Conservation (phyloP, 2,797 vertebrate genomes). For the Coluber constrictor region DNA sequence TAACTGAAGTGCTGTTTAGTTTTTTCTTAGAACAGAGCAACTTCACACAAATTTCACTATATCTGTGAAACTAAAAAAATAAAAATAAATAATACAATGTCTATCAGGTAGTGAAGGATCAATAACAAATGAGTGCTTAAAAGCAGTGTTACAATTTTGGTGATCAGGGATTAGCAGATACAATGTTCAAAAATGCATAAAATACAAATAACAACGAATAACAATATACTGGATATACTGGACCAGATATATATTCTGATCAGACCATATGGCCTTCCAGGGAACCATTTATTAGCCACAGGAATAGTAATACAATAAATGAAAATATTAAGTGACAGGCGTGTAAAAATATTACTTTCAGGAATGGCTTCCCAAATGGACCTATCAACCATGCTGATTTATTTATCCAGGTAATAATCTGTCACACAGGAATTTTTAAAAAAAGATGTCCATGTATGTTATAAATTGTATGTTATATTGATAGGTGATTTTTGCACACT, state of each 20-base stretch:
- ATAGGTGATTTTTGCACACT: constrained; percentile 52
- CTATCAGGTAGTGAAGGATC: constrained; percentile 58
- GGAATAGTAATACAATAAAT: not conserved
- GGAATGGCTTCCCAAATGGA: constrained; percentile 8
- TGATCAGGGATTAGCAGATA: constrained; percentile 44
- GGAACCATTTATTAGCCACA: constrained; percentile 16
- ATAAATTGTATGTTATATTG: constrained; percentile 27
- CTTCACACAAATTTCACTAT: constrained; percentile 11
- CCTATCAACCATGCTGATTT: not conserved
- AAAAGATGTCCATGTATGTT: not conserved
- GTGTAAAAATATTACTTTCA: not conserved
- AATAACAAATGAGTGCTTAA: constrained; percentile 53
- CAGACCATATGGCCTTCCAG: constrained; percentile 61
- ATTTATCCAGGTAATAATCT: constrained; percentile 5
- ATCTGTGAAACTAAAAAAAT: not conserved
- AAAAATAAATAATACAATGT: constrained; percentile 46
- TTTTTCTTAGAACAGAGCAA: not conserved
- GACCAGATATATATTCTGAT: constrained; percentile 52
- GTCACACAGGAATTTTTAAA: not conserved
- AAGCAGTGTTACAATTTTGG: constrained; percentile 47
- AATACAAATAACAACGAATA: constrained; percentile 44
- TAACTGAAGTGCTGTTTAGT: constrained; percentile 2
- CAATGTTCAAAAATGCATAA: constrained; percentile 58
- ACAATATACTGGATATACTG: constrained; percentile 41
- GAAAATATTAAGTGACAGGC: not conserved